phyloP scores from a whole-genome alignment of 1,140 invertebrate genomes.

The Polypedilum vanderplanki region DNA sequence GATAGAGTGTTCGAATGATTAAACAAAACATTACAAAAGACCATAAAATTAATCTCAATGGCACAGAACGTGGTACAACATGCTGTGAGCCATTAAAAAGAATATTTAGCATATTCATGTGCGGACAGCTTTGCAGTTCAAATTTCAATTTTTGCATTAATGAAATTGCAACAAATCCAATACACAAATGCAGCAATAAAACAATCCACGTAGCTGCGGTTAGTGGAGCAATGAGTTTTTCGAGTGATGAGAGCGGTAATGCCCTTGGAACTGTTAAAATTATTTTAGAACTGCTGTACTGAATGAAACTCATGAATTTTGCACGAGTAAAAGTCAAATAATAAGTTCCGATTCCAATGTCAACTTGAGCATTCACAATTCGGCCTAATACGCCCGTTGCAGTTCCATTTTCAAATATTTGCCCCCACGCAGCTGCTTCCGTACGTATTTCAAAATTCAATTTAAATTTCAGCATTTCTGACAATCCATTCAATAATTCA shows the following conservation, averaged over 20 bases:
- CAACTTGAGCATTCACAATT: not conserved
- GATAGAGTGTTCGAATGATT: not conserved
- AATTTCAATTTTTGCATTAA: conserved; percentile 1
- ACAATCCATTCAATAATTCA: not conserved
- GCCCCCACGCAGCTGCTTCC: not conserved
- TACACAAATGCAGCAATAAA: not conserved
- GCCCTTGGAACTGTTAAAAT: not conserved
- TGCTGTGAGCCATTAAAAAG: not conserved
- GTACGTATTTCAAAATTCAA: not conserved
- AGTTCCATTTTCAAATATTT: conserved; percentile 1
- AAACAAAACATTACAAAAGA: not conserved
- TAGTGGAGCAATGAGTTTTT: not conserved
- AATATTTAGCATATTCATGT: conserved; percentile 4
- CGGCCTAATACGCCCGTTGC: not conserved
- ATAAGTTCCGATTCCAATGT: not conserved
- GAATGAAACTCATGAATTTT: not conserved
- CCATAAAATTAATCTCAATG: not conserved
- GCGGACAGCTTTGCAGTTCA: not conserved
- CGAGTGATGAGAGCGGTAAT: not conserved
- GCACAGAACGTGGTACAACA: not conserved
- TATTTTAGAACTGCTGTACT: not conserved
- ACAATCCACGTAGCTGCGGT: not conserved
- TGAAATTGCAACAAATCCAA: not conserved
- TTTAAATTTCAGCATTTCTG: not conserved
- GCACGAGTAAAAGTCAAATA: not conserved